Base-by-base conservation (phyloP, 2,113 vertebrate species). In the Fukomys damarensis region DNA sequence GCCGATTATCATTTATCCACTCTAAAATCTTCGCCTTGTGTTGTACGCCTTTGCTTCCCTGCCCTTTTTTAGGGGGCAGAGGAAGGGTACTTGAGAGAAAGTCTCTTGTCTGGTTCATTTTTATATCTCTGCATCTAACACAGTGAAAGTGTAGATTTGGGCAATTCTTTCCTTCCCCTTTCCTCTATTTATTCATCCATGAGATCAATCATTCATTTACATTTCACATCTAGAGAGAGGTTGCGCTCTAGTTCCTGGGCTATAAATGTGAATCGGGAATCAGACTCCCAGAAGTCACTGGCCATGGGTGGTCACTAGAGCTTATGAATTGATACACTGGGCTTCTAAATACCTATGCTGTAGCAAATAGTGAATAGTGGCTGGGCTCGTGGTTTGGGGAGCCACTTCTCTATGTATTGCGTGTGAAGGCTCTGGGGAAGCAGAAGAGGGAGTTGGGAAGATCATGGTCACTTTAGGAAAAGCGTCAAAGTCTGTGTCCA, bases 301-400 rank as follows among this genome's bases (percentile, higher is more conserved):
- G 13, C 3, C 6, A 20, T 17, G 52, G 5, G 0, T 54, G 9
- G 3, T 17, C 16, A 46, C 12, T 26, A 28, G 46, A 1, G 4
- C 68, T 38, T 92, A 92, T 66, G 56, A 56, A 28, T 63, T 14
- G n/a, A 32, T 38, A 13, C 1, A 11, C 0, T 32, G 4, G 9
- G 3, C n/a, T n/a, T n/a, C n/a, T n/a, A n/a, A n/a, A n/a, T n/a
- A n/a, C n/a, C n/a, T n/a, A n/a, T n/a, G n/a, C n/a, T n/a, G n/a
- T n/a, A n/a, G n/a, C n/a, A n/a, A n/a, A n/a, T n/a, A n/a, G 12
- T 14, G n/a, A 63, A 1, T 43, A 46, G 24, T 41, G n/a, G 13
- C 28, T 56, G 24, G 3, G 14, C 41, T 8, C 17, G 24, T 52
- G 11, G 16, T 30, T 41, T 76, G 8, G 17, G 6, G 17, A 68